These are phyloP conservation scores for Discoglossus pictus DNA, from an alignment of 2,797 vertebrate genomes.

Conservation along the genomic window DNA sequence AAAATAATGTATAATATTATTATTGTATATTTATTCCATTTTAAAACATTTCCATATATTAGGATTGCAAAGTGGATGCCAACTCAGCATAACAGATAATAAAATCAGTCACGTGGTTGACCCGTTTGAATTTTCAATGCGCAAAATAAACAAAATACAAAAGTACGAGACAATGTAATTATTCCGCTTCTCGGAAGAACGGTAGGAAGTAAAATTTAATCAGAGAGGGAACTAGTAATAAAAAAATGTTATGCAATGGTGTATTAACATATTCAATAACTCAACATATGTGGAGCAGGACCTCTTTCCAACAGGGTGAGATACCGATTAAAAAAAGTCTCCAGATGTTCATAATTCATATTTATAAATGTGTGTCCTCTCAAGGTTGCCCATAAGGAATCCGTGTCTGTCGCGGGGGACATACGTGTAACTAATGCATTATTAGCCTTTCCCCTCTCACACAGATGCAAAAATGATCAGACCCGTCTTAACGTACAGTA, in stretches of 20 bases:
- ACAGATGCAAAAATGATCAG: conserved; percentile 28
- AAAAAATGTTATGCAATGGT: conserved; percentile 30
- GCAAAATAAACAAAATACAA: conserved; percentile 25
- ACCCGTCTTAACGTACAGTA: conserved; percentile 33
- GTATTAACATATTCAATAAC: conserved; percentile 42
- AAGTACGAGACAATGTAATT: conserved; percentile 7
- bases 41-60: conserved; percentile 26
- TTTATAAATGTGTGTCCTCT: conserved; percentile 40
- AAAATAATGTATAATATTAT: too few relatives aligned
- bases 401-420: conserved; percentile 13
- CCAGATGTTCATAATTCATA: conserved; percentile 38
- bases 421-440: conserved; percentile 31
- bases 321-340: conserved; percentile 38
- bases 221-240: conserved; percentile 29
- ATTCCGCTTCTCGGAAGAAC: conserved; percentile 2
- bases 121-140: conserved; percentile 12
- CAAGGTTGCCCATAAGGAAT: conserved; percentile 32
- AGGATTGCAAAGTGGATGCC: neutral
- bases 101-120: conserved; percentile 15
- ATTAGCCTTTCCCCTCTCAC: conserved; percentile 37
- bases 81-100: conserved; percentile 23
- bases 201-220: conserved; percentile 28
- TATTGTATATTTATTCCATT: too few relatives aligned
- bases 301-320: conserved; percentile 32
- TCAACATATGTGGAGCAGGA: conserved; percentile 36